phyloP scores from a whole-genome alignment of 2,113 vertebrate species.

The Holacanthus passer region DNA sequence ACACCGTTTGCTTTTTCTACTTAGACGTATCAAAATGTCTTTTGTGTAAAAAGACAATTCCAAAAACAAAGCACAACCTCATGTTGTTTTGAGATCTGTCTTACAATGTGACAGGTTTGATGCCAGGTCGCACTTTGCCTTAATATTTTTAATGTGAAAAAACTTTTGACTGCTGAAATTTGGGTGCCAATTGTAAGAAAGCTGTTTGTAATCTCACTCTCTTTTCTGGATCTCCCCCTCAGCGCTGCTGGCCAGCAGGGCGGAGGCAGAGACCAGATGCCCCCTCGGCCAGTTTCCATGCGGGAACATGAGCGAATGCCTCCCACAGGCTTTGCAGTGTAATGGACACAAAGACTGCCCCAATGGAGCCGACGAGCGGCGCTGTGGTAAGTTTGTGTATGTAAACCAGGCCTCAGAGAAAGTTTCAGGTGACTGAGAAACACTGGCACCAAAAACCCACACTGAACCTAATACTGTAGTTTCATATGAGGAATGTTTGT shows the following conservation, averaged over 20 bases:
- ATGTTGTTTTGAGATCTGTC: too few relatives aligned
- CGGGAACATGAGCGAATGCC: conserved; percentile 85
- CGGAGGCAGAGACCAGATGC: conserved; percentile 70
- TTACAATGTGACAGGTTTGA: background rate
- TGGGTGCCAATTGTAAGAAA: background rate
- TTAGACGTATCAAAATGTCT: too few relatives aligned
- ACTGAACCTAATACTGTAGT: too few relatives aligned
- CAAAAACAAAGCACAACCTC: too few relatives aligned
- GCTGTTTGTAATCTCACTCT: background rate
- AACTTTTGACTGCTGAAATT: background rate
- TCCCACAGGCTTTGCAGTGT: conserved; percentile 85
- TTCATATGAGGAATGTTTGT: background rate
- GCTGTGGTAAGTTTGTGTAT: conserved; percentile 79
- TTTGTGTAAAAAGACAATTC: too few relatives aligned
- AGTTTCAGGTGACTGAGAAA: background rate
- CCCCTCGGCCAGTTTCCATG: conserved; percentile 87
- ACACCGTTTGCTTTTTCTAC: too few relatives aligned
- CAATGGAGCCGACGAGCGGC: conserved; percentile 87
- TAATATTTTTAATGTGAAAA: background rate
- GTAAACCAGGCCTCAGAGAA: background rate
- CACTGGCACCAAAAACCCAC: background rate
- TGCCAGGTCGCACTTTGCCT: background rate
- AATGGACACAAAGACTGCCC: conserved; percentile 87
- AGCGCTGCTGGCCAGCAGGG: conserved; percentile 59
- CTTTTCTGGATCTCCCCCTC: conserved; percentile 2